Conservation (phyloP, 1,140 invertebrate genomes). For the Bicyclus anynana region DNA sequence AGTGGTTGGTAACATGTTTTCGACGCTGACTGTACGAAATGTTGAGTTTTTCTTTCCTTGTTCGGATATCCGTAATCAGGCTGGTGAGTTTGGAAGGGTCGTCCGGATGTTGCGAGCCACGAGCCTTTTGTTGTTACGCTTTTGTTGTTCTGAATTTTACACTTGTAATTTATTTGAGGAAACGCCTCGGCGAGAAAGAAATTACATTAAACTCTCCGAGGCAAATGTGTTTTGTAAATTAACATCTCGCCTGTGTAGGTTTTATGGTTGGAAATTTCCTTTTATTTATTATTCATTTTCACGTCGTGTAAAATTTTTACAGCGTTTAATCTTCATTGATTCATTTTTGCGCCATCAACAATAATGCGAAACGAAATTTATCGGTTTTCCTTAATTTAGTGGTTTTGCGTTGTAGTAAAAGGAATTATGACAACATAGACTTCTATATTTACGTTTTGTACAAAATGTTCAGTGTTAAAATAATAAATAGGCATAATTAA, state of each 20-base stretch:
- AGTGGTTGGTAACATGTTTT: not conserved
- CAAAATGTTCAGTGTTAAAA: too few species aligned
- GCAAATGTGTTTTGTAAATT: conserved; percentile 75
- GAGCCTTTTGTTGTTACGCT: conserved; percentile 74
- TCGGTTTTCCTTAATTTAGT: not conserved
- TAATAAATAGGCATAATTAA: too few species aligned
- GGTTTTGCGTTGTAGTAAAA: too few species aligned
- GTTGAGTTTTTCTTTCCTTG: conserved; percentile 65
- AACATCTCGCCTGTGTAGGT: conserved; percentile 57
- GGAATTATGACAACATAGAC: too few species aligned
- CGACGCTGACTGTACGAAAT: conserved; percentile 23
- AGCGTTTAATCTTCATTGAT: conserved; percentile 18
- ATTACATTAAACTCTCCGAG: conserved; percentile 73
- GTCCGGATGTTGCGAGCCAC: conserved; percentile 71
- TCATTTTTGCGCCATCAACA: not conserved
- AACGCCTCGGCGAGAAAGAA: conserved; percentile 73
- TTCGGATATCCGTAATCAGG: conserved; percentile 76
- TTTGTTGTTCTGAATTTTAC: conserved; percentile 76
- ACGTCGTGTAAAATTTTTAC: conserved; percentile 17
- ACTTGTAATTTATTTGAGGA: conserved; percentile 77
- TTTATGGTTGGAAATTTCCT: conserved; percentile 38
- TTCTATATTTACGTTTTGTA: too few species aligned
- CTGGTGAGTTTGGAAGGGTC: conserved; percentile 74
- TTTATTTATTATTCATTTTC: conserved; percentile 27
- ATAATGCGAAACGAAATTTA: not conserved